A percentile compares a stretch with the other conserved stretches of the same genome.
Evolutionary conservation across 2,113 vertebrate genomes (phyloP).

Genomic region (Picathartes gymnocephalus): DNA sequence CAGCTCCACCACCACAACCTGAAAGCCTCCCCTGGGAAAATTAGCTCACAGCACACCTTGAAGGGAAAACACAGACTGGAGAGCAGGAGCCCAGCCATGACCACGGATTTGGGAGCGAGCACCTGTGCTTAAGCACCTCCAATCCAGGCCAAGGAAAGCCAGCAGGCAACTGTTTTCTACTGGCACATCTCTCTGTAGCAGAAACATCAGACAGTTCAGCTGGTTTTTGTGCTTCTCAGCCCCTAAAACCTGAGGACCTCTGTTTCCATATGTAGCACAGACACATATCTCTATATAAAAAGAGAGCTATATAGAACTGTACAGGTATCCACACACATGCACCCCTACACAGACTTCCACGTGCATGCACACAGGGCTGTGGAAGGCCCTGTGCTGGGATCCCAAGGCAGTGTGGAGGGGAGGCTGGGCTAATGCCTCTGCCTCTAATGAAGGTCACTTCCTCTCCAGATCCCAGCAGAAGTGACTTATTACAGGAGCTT

Average conservation of each 20-base stretch:
- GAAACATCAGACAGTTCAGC: not conserved
- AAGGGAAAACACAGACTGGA: not conserved
- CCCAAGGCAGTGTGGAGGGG: not conserved
- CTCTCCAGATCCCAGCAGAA: not conserved
- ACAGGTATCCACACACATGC: accelerated
- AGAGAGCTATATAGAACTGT: not conserved
- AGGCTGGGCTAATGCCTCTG: not conserved
- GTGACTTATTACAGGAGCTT: constrained; percentile 37
- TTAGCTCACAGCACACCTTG: not conserved
- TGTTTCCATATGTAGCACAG: not conserved
- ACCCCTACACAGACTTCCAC: not conserved
- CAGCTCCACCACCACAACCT: not conserved
- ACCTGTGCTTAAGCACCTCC: not conserved
- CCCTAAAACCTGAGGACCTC: not conserved
- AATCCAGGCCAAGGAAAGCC: not conserved
- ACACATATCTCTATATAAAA: not conserved
- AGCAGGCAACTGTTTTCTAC: not conserved
- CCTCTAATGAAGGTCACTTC: constrained; percentile 20
- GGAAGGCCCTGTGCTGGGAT: not conserved
- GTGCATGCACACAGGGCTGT: accelerated
- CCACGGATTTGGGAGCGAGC: not conserved
- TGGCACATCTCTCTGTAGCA: not conserved
- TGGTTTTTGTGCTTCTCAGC: not conserved
- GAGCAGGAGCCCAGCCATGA: not conserved
- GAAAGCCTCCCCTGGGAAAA: not conserved